Evolutionary conservation across 2,797 vertebrate genomes (phyloP).

Genomic region (Esox lucius): DNA sequence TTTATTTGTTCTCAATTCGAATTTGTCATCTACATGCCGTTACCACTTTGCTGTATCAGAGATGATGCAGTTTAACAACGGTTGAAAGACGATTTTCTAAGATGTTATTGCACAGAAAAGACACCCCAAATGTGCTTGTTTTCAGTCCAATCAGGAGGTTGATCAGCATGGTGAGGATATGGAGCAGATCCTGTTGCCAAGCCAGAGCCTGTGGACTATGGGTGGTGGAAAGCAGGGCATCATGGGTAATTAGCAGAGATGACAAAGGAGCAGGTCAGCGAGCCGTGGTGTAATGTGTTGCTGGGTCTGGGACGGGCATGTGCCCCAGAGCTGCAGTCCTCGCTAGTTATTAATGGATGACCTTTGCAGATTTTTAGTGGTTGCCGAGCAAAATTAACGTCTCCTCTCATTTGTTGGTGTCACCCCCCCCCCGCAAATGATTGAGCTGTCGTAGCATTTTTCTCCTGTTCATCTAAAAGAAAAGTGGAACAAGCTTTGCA

Average conservation of each 20-base stretch:
- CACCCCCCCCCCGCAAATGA: constrained; percentile 33
- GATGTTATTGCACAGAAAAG: neutral
- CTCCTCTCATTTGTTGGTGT: constrained; percentile 56
- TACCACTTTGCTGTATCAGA: neutral
- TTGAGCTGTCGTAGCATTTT: neutral
- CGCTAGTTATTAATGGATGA: constrained; percentile 63
- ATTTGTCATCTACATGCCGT: neutral
- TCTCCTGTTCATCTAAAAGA: neutral
- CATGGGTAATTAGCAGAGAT: constrained; percentile 54
- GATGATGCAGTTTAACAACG: neutral
- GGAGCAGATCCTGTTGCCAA: neutral
- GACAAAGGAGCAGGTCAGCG: constrained; percentile 48
- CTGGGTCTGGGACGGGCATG: constrained; percentile 49
- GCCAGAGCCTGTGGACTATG: constrained; percentile 16
- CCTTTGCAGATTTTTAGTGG: constrained; percentile 59
- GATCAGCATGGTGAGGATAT: neutral
- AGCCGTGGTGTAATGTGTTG: constrained; percentile 54
- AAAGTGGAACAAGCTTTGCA: neutral
- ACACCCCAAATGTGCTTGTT: neutral
- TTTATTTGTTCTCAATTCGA: neutral
- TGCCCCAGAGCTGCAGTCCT: constrained; percentile 48
- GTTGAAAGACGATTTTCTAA: neutral
- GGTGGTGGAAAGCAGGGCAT: constrained; percentile 20
- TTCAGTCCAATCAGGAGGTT: neutral
- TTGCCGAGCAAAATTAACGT: constrained; percentile 53